phyloP scores from a whole-genome alignment of 1,140 invertebrate species.

The Ceratina calcarata region DNA sequence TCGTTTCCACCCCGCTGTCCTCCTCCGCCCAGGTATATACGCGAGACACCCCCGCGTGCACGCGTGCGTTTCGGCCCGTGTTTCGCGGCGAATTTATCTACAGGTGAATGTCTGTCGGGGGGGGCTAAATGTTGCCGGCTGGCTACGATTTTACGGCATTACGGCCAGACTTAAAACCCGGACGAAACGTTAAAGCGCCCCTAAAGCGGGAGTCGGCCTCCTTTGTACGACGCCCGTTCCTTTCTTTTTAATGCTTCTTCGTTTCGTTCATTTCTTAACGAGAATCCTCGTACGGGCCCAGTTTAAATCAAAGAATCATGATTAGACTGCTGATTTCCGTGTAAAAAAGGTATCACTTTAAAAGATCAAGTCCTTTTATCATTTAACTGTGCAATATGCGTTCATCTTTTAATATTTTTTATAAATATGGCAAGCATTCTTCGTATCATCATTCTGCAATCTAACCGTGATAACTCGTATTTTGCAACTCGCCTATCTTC shows the following conservation, averaged over 20 bases:
- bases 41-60: neutral
- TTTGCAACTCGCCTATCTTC: no score
- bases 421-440: no score
- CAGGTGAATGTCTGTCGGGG: slow-evolving; percentile 13
- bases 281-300: neutral
- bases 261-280: neutral
- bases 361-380: no score
- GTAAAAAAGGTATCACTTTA: no score
- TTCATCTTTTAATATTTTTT: neutral
- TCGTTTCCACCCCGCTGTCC: neutral
- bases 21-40: no score
- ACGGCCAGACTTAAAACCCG: slow-evolving; percentile 29
- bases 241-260: neutral
- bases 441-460: no score
- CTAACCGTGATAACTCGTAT: no score
- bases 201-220: neutral
- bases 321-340: neutral
- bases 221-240: slow-evolving; percentile 15
- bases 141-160: slow-evolving; percentile 29
- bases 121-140: slow-evolving; percentile 23
- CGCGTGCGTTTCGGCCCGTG: neutral
- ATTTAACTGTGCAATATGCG: neutral
- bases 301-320: neutral
- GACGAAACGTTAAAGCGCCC: slow-evolving; percentile 20
- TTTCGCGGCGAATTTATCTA: slow-evolving; percentile 25